Evolutionary conservation across 1,140 invertebrate species (phyloP).

Genomic region (Drosophila arawakana): DNA sequence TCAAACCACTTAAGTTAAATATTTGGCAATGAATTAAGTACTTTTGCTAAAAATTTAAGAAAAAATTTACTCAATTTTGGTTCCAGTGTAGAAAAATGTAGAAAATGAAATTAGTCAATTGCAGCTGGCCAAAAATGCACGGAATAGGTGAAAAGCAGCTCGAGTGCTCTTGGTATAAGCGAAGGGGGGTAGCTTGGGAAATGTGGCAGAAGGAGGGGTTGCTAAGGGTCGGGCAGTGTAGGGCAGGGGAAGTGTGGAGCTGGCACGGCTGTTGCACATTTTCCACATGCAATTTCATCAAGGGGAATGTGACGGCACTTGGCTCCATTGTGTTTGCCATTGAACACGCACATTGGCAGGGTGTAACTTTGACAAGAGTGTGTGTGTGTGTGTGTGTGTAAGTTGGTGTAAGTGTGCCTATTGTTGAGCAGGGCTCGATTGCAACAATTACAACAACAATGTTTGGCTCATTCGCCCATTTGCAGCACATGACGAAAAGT

Average conservation of each 20-base stretch:
- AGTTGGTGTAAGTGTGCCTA: too few species aligned
- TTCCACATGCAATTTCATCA: slow-evolving; percentile 68
- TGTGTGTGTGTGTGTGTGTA: slow-evolving; percentile 15
- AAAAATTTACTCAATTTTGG: background rate
- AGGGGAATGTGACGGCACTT: slow-evolving; percentile 45
- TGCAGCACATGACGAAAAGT: slow-evolving; percentile 55
- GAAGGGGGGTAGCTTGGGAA: background rate
- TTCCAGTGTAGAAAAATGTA: slow-evolving; percentile 14
- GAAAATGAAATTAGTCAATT: slow-evolving; percentile 76
- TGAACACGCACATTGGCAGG: slow-evolving; percentile 73
- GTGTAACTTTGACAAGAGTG: slow-evolving; percentile 38
- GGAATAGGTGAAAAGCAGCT: slow-evolving; percentile 7
- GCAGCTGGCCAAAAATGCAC: slow-evolving; percentile 43
- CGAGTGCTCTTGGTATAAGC: background rate
- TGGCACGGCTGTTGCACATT: slow-evolving; percentile 76
- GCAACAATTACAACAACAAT: slow-evolving; percentile 81
- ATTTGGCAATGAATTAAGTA: background rate
- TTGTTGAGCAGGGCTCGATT: slow-evolving; percentile 70
- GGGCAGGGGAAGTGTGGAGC: background rate
- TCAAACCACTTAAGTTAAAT: slow-evolving; percentile 2
- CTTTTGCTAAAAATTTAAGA: background rate
- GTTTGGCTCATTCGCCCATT: slow-evolving; percentile 56
- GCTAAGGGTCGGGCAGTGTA: background rate
- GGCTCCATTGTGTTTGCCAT: slow-evolving; percentile 70
- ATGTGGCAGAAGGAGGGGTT: background rate